Evolutionary conservation across 2,113 vertebrate genomes (phyloP), one percentile per base, ranked within the genome.

Genomic region (Oncorhynchus gorbuscha): DNA sequence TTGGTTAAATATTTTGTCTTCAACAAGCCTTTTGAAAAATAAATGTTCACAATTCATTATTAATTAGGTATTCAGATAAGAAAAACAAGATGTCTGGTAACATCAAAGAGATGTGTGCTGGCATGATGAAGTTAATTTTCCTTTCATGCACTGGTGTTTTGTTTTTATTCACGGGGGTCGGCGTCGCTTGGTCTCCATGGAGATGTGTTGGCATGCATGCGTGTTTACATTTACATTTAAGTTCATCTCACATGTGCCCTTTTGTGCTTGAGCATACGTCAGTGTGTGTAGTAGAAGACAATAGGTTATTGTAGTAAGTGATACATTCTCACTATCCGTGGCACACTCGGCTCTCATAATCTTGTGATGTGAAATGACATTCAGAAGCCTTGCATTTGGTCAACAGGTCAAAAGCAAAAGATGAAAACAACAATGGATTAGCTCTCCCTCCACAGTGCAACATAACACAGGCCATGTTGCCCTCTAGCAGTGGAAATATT

Each of bases 211-310:
- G 91, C 92, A 91, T 94, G 91, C 89, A 86, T 90, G 86, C 78
- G 84, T 88, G 5, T n/a, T n/a, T n/a, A n/a, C n/a, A n/a, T n/a
- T n/a, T n/a, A n/a, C n/a, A n/a, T n/a, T n/a, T n/a, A n/a, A n/a
- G n/a, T 83, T 87, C 80, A 61, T 87, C 80, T 85, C 76, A 81
- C 82, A 75, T 87, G 84, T 91, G 88, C 83, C 88, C 76, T 74
- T 84, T 93, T 93, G 93, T 93, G 92, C 92, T 93, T 94, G 84
- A 88, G 87, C 83, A 82, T 78, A 83, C 79, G 79, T 84, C 8
- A 51, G 81, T 75, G 48, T 74, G 45, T 20, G 14, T 39, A 65
- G 65, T 76, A 75, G 83, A 58, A 72, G 28, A 16, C 51, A 48
- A 66, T 14, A 74, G 6, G 70, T 72, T 80, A 73, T 32, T 32